Base-by-base conservation (phyloP, 2,113 vertebrate species). In the Ameiurus melas region DNA sequence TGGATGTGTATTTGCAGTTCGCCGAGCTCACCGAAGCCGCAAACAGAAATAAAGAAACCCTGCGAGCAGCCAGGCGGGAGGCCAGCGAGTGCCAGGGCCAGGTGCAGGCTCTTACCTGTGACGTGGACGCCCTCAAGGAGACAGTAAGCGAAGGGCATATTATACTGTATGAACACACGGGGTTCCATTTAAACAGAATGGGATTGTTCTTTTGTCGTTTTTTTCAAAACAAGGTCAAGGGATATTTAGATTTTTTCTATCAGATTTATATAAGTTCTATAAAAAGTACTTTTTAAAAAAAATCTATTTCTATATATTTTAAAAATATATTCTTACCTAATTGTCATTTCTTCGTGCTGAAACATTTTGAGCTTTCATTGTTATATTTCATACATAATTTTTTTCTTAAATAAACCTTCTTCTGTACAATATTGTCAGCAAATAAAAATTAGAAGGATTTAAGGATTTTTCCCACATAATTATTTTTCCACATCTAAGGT, bases 51-150 rank as follows among this genome's bases (percentile, higher is more conserved):
- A 98, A 94, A 0, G 98, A 99, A 0, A 96, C 97, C 85, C 90
- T 99, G 92, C 97, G 97, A 90, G 91, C 97, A 92, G 96, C 97
- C 55, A 99, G 98, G 91, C 98, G 99, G 94, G 98, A 99, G 86
- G 95, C 96, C 0, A 97, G 95, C 6, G 98, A 99, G 36, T 98
- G 97, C 91, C 96, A 98, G 86, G 95, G 97, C n/a, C 98, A 99
- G 94, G 97, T 99, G 89, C 98, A 99, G 94, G 93, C 96, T 1
- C 97, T 99, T 66, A 99, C 97, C 93, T 98, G 97, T 0, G 98
- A 99, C 86, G 96, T 98, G 88, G 98, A 99, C 89, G 95, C 98
- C 0, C 97, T 99, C 20, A 99, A 98, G 94, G 97, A 98, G 94
- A 97, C 96, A 0, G 98, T 99, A 95, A 98, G 98, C 97, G 93